Evolutionary conservation across 2,888 invertebrate genomes (phyloP), one percentile per base, ranked within the genome.

Genomic region (Flexamia atlantica): DNA sequence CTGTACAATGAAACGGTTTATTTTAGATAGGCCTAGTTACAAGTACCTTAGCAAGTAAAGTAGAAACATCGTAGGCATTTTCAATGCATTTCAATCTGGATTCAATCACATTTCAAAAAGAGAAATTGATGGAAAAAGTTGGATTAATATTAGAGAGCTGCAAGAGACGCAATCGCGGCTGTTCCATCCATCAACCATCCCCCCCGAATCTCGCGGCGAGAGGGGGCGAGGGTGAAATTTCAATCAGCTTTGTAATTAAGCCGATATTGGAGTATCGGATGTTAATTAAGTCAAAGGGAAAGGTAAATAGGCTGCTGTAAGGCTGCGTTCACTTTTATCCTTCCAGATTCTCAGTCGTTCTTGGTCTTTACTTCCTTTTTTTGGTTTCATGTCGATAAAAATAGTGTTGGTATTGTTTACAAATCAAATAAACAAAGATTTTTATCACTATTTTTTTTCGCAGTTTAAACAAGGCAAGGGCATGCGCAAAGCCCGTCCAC

Each of bases 241-340:
- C 72, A 72, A 72, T 72, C 72, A 72, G 72, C 72, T 42, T 72
- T 42, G 72, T 72, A 72, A 72, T 72, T 40, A 72, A 72, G 72
- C 72, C 72, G 72, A 72, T 72, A 72, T 72, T n/a, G 72, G 40
- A 72, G 72, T 36, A 72, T 72, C 72, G 42, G 72, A 72, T 72
- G 72, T 42, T 72, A 72, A 72, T 72, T 42, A 72, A 72, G 72
- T 36, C 40, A 72, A 72, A 72, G 40, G 72, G 64, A 64, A 57
- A 64, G 28, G 64, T 64, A 64, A 64, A 64, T 64, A 64, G 64
- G 64, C 12, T 64, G 25, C 28, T 28, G 30, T 28, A 7, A 28
- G 23, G 64, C 30, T 30, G 28, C 12, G 64, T 23, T 20, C 53
- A 53, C 20, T 14, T 23, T 46, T 23, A 53, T 23, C 23, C 14